Evolutionary conservation across 2,113 vertebrate species (phyloP), one percentile per base, ranked within the genome.

Genomic region (Ciconia boyciana): DNA sequence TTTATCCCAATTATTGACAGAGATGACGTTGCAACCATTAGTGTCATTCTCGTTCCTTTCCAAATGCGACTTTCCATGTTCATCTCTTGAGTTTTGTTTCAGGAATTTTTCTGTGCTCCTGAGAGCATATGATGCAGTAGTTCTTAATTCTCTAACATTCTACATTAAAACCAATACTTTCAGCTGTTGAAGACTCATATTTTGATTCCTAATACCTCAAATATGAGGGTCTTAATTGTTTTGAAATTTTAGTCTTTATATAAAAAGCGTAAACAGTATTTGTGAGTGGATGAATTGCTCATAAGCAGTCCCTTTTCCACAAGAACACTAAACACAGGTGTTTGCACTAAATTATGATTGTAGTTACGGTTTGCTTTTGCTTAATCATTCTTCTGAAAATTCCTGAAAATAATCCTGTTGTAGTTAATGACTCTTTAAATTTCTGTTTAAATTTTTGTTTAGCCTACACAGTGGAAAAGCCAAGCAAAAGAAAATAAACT

Each of bases 401-500:
- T 69, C 4, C 13, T 87, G 43, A 77, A 77, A 90, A 49, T 8
- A 83, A 65, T 90, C 6, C 24, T 97, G 9, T 72, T 61, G 6
- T 92, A 60, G 11, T 61, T 66, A 85, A 72, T 65, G 29, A 78
- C 20, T 91, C 57, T 64, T 79, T 48, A n/a, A 32, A 29, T 87
- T 29, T 96, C 19, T 93, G 16, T 95, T 92, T 79, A 36, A 49
- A n/a, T 84, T 93, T 93, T 84, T 96, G 19, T 98, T 90, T 83
- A 98, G 98, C 87, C 96, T 72, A 83, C 95, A 80, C 97, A 98
- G 21, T 98, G 98, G 97, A 98, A 98, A 97, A 97, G 87, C 90
- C 98, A 98, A 97, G 96, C 98, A 93, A 98, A 98, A 94, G 98
- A 98, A 93, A 98, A 97, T 91, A 98, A 98, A 94, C 78, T 94